Base-by-base conservation (phyloP, 2,113 vertebrate genomes). In the Sula dactylatra region DNA sequence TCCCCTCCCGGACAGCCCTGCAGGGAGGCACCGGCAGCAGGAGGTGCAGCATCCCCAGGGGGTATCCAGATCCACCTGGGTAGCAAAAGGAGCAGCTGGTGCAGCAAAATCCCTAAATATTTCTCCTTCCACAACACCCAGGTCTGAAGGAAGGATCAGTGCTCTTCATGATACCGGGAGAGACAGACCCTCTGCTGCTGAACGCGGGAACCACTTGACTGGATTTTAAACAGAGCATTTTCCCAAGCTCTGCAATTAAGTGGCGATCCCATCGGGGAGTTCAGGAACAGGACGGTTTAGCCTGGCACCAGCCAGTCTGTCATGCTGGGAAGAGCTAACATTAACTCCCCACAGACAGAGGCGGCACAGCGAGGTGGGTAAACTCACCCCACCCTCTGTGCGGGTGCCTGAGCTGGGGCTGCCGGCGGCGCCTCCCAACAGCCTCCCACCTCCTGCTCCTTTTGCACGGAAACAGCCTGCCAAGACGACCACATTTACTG, bases 251-350 rank as follows among this genome's bases (percentile, higher is more conserved):
- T 77, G 65, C 95, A 94, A 83, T 93, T 62, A 70, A 11, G 13
- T 1, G 0, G n/a, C 0, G 1, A 82, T 82, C 42, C 56, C 38
- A 19, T 3, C 0, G 1, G 83, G 89, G 56, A 74, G 59, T 0
- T 64, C 38, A 13, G 94, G 86, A 29, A 13, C 14, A 4, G 56
- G 80, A 32, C 0, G n/a, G 71, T 26, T 29, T 16, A 49, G 91
- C 38, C 93, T 82, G 93, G 91, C 96, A 90, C 78, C 95, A 93
- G 89, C 22, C 93, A 89, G 93, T 95, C 94, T 93, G 94, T 34
- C 59, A 21, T 0, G 1, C 77, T 12, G 77, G 80, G 64, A 25
- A 89, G 89, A 67, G 89, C 93, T 86, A 71, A 10, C 87, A 82
- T 72, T 52, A 91, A 67, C 61, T 85, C 59, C 65, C 73, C 47